Percentiles rank a stretch among this genome's conserved stretches.
Evolutionary conservation across 2,113 vertebrate genomes (phyloP).

Genomic region (Martes martes): DNA sequence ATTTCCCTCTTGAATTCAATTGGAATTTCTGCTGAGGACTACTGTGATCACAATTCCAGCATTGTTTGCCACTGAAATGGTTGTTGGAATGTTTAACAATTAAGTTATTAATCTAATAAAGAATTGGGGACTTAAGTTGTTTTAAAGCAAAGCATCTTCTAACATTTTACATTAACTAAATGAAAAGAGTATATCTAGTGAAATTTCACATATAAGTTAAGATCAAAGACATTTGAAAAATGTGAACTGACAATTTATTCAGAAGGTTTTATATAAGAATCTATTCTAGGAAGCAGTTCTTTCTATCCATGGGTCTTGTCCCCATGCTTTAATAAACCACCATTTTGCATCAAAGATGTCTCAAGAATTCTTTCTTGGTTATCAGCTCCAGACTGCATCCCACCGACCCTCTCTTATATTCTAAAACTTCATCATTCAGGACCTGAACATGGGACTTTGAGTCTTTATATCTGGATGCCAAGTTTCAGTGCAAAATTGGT

Average conservation of each 20-base stretch:
- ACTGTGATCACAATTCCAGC: not conserved
- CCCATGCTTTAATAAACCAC: too few species aligned
- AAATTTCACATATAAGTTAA: not conserved
- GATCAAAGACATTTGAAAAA: conserved; percentile 39
- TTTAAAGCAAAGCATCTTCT: conserved; percentile 9
- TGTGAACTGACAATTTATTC: conserved; percentile 7
- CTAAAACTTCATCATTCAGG: too few species aligned
- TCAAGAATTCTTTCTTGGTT: too few species aligned
- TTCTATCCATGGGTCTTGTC: too few species aligned
- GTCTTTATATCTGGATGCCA: too few species aligned
- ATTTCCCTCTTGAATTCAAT: conserved; percentile 3
- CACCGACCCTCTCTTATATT: too few species aligned
- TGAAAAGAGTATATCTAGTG: not conserved
- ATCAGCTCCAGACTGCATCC: too few species aligned
- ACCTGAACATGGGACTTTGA: too few species aligned
- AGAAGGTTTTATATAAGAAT: not conserved
- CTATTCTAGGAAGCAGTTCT: not conserved
- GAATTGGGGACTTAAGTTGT: not conserved
- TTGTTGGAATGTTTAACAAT: conserved; percentile 33
- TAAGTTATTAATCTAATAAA: conserved; percentile 39
- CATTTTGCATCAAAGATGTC: too few species aligned
- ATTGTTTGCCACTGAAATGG: not conserved
- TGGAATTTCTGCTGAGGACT: conserved; percentile 13
- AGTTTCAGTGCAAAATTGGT: too few species aligned
- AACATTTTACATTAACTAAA: conserved; percentile 25